phyloP scores from a whole-genome alignment of 2,113 vertebrate species.

The Catharus bicknelli region DNA sequence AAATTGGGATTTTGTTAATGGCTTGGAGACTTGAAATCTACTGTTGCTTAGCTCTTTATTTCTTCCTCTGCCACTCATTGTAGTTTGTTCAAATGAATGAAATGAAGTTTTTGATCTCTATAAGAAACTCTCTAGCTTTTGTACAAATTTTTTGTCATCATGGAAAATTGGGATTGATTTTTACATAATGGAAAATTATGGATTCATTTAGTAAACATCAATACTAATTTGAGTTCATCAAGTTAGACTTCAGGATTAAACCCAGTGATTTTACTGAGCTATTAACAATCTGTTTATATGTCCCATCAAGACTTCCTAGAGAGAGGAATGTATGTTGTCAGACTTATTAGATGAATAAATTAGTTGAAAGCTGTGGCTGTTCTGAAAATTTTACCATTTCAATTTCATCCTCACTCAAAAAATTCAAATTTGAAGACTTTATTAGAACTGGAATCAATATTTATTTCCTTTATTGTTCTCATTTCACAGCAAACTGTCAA shows the following conservation, averaged over 20 bases:
- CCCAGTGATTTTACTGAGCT: not conserved
- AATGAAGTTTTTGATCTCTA: slow-evolving; percentile 12
- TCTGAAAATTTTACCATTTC: not conserved
- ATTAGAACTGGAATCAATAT: not conserved
- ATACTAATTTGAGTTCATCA: slow-evolving; percentile 46
- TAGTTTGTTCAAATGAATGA: not conserved
- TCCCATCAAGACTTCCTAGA: not conserved
- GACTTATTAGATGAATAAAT: not conserved
- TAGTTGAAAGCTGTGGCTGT: not conserved
- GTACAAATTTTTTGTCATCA: slow-evolving; percentile 12
- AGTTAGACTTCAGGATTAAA: slow-evolving; percentile 38
- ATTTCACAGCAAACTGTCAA: not conserved
- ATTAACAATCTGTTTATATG: slow-evolving; percentile 23
- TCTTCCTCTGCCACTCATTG: not conserved
- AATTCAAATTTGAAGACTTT: not conserved
- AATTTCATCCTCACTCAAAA: not conserved
- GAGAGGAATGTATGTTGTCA: not conserved
- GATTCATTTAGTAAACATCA: slow-evolving; percentile 35
- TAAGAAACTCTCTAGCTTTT: slow-evolving; percentile 9
- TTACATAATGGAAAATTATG: slow-evolving; percentile 53
- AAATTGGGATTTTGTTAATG: not conserved
- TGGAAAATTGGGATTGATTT: slow-evolving; percentile 58
- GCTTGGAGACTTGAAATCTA: not conserved
- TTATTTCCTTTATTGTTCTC: not conserved
- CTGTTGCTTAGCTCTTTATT: not conserved